Base-by-base conservation (phyloP, 2,888 invertebrate genomes). In the Cerceris rybyensis region DNA sequence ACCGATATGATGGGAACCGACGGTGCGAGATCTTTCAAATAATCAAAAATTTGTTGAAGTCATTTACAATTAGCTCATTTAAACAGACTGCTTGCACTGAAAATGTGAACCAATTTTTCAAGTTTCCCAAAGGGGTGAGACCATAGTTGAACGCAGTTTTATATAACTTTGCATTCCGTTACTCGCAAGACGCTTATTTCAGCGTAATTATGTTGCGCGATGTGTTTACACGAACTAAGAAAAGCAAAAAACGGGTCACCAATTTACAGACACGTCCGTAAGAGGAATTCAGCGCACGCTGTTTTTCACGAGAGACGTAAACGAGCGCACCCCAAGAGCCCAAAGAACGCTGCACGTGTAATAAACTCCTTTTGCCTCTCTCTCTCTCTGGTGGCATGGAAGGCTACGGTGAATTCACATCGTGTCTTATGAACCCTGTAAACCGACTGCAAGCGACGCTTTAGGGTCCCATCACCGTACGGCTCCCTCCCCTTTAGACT, bases 381-480 rank as follows among this genome's bases (percentile, higher is more conserved):
- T 57, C 11, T 52, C 16, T 50, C 9, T 59, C 11, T 41, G 14
- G 28, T 11, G 9, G n/a, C 57, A 1, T 11, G 8, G 52, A 61
- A 66, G 60, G 78, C 66, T 61, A 65, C 73, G 79, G 75, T 75
- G 82, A 86, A 88, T 88, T 90, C 86, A 81, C 84, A 82, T 86
- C 88, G 86, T 86, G 87, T 88, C 85, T 88, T 86, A 86, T 87
- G 89, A 88, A 85, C 83, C 87, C 86, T 82, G 86, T 89, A 89
- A 90, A 90, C 88, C 88, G 88, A 89, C 89, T 91, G 90, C 88
- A 86, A 90, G 88, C 89, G 90, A 89, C 88, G 88, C 88, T 87
- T 88, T 88, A 89, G 84, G 84, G 85, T 67, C 70, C 80, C 70
- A 68, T 80, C 80, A 73, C 75, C 65, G 55, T 71, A 67, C 28